These are phyloP conservation scores for Homalodisca vitripennis DNA, from an alignment of 1,140 invertebrate species.

Conservation along the genomic window DNA sequence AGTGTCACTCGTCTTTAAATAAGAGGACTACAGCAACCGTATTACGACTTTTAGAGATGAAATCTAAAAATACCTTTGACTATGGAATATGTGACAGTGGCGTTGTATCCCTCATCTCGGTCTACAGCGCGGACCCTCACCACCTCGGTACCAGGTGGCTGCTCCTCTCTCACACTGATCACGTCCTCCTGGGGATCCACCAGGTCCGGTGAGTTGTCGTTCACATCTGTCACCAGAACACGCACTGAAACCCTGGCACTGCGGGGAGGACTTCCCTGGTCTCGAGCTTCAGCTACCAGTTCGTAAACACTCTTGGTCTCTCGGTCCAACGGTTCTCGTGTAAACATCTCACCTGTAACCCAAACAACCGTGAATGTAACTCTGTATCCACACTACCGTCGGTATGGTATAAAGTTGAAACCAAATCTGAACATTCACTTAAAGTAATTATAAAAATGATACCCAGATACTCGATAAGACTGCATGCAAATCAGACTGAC, in stretches of 20 bases:
- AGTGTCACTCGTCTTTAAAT: neutral
- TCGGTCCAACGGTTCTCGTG: slow-evolving; percentile 77
- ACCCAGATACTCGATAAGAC: too few relatives aligned
- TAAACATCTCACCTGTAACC: slow-evolving; percentile 78
- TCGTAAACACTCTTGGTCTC: slow-evolving; percentile 77
- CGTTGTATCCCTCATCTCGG: slow-evolving; percentile 83
- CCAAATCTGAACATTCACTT: too few relatives aligned
- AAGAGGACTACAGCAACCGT: neutral
- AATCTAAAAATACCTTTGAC: slow-evolving; percentile 60
- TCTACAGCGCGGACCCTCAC: slow-evolving; percentile 82
- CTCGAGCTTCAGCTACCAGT: slow-evolving; percentile 78
- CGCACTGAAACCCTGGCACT: slow-evolving; percentile 70
- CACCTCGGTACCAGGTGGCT: slow-evolving; percentile 81
- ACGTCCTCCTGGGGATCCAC: slow-evolving; percentile 84
- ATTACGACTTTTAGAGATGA: neutral
- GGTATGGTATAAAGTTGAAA: too few relatives aligned
- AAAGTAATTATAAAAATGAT: too few relatives aligned
- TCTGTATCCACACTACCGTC: too few relatives aligned
- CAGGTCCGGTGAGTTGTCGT: slow-evolving; percentile 88
- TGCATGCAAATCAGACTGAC: too few relatives aligned
- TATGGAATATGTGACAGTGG: slow-evolving; percentile 83
- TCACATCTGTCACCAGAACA: slow-evolving; percentile 78
- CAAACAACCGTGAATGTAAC: too few relatives aligned
- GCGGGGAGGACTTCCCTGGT: slow-evolving; percentile 77
- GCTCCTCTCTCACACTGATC: slow-evolving; percentile 84